phyloP scores from a whole-genome alignment of 2,888 invertebrate genomes.

The Lampropteryx suffumata region DNA sequence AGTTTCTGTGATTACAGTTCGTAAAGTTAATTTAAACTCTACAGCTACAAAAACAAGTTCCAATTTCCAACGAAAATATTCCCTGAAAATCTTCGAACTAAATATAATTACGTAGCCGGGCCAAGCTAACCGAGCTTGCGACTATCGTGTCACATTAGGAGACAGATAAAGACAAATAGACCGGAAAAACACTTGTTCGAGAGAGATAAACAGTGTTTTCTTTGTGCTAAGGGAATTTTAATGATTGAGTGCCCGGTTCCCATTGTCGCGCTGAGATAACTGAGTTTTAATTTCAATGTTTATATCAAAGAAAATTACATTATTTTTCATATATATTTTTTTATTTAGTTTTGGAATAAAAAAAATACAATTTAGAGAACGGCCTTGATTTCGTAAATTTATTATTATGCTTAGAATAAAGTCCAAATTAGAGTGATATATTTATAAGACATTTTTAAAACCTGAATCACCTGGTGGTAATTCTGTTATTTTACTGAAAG shows the following conservation, averaged over 20 bases:
- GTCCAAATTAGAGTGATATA: no score
- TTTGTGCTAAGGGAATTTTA: slow-evolving; percentile 69
- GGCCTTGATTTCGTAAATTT: no score
- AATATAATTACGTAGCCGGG: slow-evolving; percentile 39
- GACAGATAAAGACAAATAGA: slow-evolving; percentile 80
- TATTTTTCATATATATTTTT: no score
- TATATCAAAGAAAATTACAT: background rate
- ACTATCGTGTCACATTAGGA: slow-evolving; percentile 76
- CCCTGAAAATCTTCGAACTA: slow-evolving; percentile 24
- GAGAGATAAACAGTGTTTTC: slow-evolving; percentile 69
- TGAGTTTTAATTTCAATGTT: slow-evolving; percentile 9
- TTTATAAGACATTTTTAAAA: no score
- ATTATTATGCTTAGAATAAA: no score
- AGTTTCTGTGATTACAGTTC: no score
- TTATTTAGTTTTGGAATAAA: no score
- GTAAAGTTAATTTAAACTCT: background rate
- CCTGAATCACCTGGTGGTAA: no score
- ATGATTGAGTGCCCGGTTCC: slow-evolving; percentile 60
- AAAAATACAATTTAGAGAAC: no score
- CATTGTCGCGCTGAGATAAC: slow-evolving; percentile 8
- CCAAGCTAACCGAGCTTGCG: slow-evolving; percentile 75
- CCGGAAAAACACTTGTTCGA: slow-evolving; percentile 74
- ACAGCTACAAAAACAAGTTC: slow-evolving; percentile 2
- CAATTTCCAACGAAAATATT: slow-evolving; percentile 16
- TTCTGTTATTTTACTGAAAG: no score